Conservation (phyloP, 2,888 invertebrate genomes). For the Eumerus sabulonum region DNA sequence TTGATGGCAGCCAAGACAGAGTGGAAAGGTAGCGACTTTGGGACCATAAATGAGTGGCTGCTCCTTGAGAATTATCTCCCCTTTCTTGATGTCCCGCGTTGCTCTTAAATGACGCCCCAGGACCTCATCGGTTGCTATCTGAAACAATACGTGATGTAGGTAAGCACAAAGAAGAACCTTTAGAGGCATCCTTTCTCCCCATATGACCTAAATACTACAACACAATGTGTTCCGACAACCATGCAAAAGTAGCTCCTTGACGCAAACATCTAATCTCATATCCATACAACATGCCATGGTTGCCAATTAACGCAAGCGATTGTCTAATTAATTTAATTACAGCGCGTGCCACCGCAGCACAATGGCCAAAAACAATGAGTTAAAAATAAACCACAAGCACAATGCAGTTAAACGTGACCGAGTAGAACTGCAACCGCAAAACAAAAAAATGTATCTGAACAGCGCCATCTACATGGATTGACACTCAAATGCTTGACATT, state of each 20-base stretch:
- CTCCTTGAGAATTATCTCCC: constrained; percentile 85
- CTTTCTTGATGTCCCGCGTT: constrained; percentile 84
- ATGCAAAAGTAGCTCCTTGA: no score
- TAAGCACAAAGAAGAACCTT: no score
- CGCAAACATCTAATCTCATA: no score
- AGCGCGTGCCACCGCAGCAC: constrained; percentile 42
- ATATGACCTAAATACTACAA: no score
- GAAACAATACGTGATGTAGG: constrained; percentile 74
- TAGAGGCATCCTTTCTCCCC: no score
- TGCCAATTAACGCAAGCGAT: no score
- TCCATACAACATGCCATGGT: no score
- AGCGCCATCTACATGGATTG: constrained; percentile 21
- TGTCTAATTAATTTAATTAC: neutral
- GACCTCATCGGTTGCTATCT: constrained; percentile 80
- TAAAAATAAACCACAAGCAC: constrained; percentile 41
- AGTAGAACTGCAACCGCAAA: neutral
- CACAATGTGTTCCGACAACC: no score
- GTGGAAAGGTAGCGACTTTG: constrained; percentile 81
- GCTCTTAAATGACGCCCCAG: constrained; percentile 84
- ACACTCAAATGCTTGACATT: constrained; percentile 41
- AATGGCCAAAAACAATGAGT: constrained; percentile 33
- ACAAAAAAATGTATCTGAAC: neutral
- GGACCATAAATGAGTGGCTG: constrained; percentile 85
- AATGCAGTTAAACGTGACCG: neutral
- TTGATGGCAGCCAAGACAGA: constrained; percentile 84